Evolutionary conservation across 2,888 invertebrate genomes (phyloP).

Genomic region (Tryphoninae sp.): DNA sequence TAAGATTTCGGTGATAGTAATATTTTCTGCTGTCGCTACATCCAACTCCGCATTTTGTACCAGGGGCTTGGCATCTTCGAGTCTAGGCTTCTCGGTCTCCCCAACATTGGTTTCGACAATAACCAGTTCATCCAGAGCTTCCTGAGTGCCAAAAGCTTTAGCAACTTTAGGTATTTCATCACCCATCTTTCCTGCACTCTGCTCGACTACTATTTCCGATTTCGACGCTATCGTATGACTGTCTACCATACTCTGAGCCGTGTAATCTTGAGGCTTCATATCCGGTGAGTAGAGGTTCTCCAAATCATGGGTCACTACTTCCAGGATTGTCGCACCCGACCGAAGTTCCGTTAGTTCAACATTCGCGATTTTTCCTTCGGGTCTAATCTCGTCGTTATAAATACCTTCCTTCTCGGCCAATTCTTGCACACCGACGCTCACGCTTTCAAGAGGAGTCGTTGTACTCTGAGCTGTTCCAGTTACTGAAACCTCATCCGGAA

Average conservation of each 20-base stretch:
- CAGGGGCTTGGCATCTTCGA: slow-evolving; percentile 79
- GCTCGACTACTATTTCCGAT: slow-evolving; percentile 81
- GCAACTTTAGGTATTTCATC: slow-evolving; percentile 71
- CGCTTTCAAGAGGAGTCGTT: slow-evolving; percentile 76
- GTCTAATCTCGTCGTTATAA: slow-evolving; percentile 78
- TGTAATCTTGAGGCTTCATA: slow-evolving; percentile 73
- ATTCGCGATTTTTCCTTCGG: slow-evolving; percentile 80
- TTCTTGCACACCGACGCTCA: slow-evolving; percentile 79
- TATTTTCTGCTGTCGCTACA: slow-evolving; percentile 72
- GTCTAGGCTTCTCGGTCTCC: slow-evolving; percentile 81
- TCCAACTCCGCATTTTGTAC: slow-evolving; percentile 74
- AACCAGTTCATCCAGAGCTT: slow-evolving; percentile 82
- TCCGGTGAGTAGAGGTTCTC: slow-evolving; percentile 74
- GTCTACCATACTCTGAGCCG: slow-evolving; percentile 78
- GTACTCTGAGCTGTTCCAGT: slow-evolving; percentile 78
- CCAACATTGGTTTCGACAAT: slow-evolving; percentile 81
- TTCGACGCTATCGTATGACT: slow-evolving; percentile 82
- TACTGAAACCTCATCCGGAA: slow-evolving; percentile 78
- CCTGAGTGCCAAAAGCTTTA: slow-evolving; percentile 81
- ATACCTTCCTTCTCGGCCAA: slow-evolving; percentile 82
- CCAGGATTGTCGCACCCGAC: slow-evolving; percentile 74
- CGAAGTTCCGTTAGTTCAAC: slow-evolving; percentile 78
- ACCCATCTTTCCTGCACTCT: slow-evolving; percentile 71
- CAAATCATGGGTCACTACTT: slow-evolving; percentile 77
- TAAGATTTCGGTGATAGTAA: slow-evolving; percentile 74